Evolutionary conservation across 2,888 invertebrate genomes (phyloP).

Genomic region (Cartodere bifasciata): DNA sequence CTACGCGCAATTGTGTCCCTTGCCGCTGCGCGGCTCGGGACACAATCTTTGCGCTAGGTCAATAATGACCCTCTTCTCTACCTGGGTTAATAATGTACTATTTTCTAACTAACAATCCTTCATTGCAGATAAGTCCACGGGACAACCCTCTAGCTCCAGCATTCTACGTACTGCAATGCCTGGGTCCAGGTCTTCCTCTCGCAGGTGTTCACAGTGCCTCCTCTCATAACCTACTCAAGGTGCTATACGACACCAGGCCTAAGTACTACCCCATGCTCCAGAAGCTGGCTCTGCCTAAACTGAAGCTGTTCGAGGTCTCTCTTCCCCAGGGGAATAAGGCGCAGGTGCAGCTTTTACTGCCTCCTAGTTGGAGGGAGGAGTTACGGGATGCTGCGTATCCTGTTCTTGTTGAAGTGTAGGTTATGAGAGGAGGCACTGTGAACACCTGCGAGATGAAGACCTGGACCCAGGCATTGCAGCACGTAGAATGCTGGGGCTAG

Average conservation of each 20-base stretch:
- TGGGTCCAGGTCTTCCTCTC: constrained; percentile 83
- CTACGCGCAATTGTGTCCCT: no score
- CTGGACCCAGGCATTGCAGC: constrained; percentile 84
- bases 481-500: constrained; percentile 46
- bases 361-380: constrained; percentile 80
- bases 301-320: constrained; percentile 73
- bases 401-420: constrained; percentile 77
- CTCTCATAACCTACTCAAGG: constrained; percentile 62
- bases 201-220: constrained; percentile 65
- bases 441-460: constrained; percentile 71
- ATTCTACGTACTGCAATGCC: constrained; percentile 73
- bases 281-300: constrained; percentile 70
- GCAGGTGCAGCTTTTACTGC: constrained; percentile 77
- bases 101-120: no score
- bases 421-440: constrained; percentile 61
- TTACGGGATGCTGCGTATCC: constrained; percentile 78
- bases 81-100: no score
- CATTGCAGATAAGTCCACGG: constrained; percentile 29
- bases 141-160: constrained; percentile 23
- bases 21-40: no score
- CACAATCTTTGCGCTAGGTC: no score
- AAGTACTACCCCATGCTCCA: constrained; percentile 55
- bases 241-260: constrained; percentile 64
- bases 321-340: constrained; percentile 75
- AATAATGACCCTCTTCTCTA: no score